A percentile compares a stretch with the other conserved stretches of the same genome.
Evolutionary conservation across 2,888 invertebrate species (phyloP).

Genomic region (Colletes collaris): DNA sequence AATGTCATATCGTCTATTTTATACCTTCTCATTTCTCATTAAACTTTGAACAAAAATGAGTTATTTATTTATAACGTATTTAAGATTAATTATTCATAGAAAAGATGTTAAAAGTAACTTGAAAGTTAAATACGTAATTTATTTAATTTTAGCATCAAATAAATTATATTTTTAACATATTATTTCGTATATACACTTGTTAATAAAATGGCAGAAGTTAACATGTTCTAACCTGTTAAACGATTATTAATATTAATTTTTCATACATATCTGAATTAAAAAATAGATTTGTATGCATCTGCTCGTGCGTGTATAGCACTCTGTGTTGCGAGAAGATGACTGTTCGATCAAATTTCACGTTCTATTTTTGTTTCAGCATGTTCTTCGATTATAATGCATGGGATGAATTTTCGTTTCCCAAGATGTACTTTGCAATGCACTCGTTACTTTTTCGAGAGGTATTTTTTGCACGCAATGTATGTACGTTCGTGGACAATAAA

Average conservation of each 20-base stretch:
- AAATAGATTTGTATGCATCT: neutral
- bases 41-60: neutral
- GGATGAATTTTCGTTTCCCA: constrained; percentile 72
- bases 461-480: constrained; percentile 50
- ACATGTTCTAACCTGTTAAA: too few species aligned
- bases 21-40: neutral
- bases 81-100: too few species aligned
- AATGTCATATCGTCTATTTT: neutral
- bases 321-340: neutral
- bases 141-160: too few species aligned
- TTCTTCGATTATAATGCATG: constrained; percentile 76
- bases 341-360: constrained; percentile 19
- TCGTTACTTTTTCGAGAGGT: constrained; percentile 54
- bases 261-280: too few species aligned
- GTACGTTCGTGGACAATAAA: constrained; percentile 21
- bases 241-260: too few species aligned
- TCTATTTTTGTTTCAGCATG: constrained; percentile 78
- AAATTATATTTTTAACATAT: too few species aligned
- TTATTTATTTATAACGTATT: too few species aligned
- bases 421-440: constrained; percentile 64
- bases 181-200: too few species aligned
- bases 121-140: too few species aligned
- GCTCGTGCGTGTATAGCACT: constrained; percentile 22
- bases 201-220: too few species aligned
- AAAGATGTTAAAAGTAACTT: too few species aligned